Evolutionary conservation across 2,113 vertebrate genomes (phyloP), one percentile per base, ranked within the genome.

Genomic region (Myanophis thanlyinensis): DNA sequence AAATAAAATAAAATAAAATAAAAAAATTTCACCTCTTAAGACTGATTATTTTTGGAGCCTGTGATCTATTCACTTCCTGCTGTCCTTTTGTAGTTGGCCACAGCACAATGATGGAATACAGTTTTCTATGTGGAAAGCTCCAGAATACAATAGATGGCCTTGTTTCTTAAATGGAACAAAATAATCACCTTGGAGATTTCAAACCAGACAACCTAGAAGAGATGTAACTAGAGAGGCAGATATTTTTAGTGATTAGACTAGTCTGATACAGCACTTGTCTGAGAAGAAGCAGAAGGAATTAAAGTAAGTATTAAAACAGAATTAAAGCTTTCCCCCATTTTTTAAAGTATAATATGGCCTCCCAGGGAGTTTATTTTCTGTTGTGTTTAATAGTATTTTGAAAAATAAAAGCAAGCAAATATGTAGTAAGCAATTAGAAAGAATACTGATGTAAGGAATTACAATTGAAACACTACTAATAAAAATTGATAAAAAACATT

Each of bases 331-430:
- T 93, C 89, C 67, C 52, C 30, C 49, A 23, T 87, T 62, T 95
- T 94, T 89, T 4, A 89, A 93, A 95, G 89, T 87, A 92, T n/a
- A 93, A 40, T 52, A 93, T 90, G 49, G 91, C 49, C 54, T 88
- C 30, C 88, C 12, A 93, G 46, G 91, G 35, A 80, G 15, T 80
- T 85, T 53, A 15, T 27, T 92, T 52, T 56, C 88, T 80, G 88
- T 73, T 80, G n/a, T 67, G 10, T 92, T 53, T 62, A 52, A 67
- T 86, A 35, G 6, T 10, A 27, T 90, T 94, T 84, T 90, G 84
- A 90, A 10, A 30, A 94, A 90, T 67, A 88, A 80, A 67, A 91
- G 40, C 67, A 92, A 91, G 80, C 8, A 59, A 15, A 47, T 5
- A 93, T 47, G 48, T 93, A 67, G 62, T 87, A 85, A 51, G 30